These are phyloP conservation scores for Apodemus agrarius DNA, from an alignment of 2,797 vertebrate species.

Conservation along the genomic window DNA sequence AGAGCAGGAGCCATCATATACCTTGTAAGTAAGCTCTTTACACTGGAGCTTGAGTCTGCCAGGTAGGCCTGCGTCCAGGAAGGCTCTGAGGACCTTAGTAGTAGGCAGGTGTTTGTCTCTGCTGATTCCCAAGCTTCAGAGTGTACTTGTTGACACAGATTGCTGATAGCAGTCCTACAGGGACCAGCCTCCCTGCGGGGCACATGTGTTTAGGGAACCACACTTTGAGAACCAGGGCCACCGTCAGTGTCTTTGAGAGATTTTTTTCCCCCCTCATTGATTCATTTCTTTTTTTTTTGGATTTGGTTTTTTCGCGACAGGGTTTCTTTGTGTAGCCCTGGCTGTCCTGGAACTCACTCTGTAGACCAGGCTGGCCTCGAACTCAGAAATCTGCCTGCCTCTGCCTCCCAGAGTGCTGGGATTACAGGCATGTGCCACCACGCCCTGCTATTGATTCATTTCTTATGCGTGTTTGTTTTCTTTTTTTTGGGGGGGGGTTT, in stretches of 20 bases:
- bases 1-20: background rate
- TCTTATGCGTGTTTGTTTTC: too few relatives aligned
- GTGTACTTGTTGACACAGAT: background rate
- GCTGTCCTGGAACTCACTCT: too few relatives aligned
- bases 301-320: too few relatives aligned
- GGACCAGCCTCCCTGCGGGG: background rate
- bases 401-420: too few relatives aligned
- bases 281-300: background rate
- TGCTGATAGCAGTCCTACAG: background rate
- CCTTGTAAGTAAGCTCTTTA: background rate
- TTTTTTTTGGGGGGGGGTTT: too few relatives aligned
- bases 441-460: too few relatives aligned
- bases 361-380: too few relatives aligned
- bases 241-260: background rate
- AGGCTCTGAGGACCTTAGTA: background rate
- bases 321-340: too few relatives aligned
- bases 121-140: background rate
- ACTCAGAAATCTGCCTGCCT: too few relatives aligned
- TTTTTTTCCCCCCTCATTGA: background rate
- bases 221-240: background rate
- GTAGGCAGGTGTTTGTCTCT: background rate
- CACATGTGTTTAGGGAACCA: background rate
- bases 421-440: too few relatives aligned
- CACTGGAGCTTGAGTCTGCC: background rate
- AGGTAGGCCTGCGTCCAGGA: background rate